Conservation (phyloP, 2,113 vertebrate species). For the Crotalus helleri region DNA sequence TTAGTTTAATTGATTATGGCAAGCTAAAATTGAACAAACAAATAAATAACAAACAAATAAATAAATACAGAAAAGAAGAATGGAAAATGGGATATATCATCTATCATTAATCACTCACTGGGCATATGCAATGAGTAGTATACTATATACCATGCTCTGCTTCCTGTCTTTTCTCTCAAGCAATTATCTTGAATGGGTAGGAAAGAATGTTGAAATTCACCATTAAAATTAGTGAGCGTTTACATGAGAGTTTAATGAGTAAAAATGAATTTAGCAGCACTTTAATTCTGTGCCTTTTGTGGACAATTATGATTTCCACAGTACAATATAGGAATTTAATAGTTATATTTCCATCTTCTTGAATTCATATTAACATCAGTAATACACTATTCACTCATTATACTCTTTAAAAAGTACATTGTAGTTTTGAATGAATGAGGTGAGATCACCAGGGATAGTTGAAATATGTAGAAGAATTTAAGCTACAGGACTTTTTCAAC, state of each 20-base stretch:
- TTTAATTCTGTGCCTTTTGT: neutral
- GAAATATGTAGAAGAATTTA: neutral
- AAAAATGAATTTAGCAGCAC: neutral
- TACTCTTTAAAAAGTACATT: too few relatives aligned
- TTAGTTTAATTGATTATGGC: neutral
- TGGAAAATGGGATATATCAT: neutral
- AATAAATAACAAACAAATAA: neutral
- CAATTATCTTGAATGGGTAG: neutral
- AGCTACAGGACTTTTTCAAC: neutral
- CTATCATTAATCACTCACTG: neutral
- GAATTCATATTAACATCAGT: neutral
- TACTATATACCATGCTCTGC: neutral
- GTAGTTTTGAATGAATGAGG: neutral
- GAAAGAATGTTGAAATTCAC: neutral
- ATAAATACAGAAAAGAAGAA: neutral
- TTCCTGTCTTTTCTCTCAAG: neutral
- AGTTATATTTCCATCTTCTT: neutral
- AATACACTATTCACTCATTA: neutral
- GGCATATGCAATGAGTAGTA: neutral
- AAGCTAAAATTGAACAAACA: neutral
- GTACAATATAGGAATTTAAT: neutral
- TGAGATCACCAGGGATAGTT: neutral
- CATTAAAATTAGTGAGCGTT: neutral
- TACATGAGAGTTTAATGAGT: neutral
- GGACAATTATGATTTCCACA: neutral